Base-by-base conservation (phyloP, 2,113 vertebrate genomes). In the Jacana jacana region DNA sequence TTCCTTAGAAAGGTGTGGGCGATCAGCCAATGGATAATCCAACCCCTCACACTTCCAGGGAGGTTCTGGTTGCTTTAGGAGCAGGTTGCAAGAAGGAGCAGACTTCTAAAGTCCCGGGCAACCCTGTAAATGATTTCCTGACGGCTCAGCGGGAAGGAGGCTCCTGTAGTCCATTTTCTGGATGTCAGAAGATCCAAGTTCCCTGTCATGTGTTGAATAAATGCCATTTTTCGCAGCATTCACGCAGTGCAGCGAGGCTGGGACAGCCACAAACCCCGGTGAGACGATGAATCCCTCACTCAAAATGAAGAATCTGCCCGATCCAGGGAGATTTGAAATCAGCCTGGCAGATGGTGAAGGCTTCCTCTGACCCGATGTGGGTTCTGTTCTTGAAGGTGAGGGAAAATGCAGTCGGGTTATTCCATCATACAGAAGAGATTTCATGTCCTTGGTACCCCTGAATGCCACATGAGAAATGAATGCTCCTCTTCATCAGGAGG, bases 191-290 rank as follows among this genome's bases (percentile, higher is more conserved):
- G 17, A 30, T 44, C 76, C 31, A 8, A 40, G 55, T 52, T 48
- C 64, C 25, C 2, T 9, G 17, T 13, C 17, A 0, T 0, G 9
- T 28, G 19, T 23, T 4, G 0, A 54, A n/a, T 2, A 44, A 86
- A 81, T 13, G 7, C 61, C 11, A 1, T n/a, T 58, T 22, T 58
- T 22, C 8, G 7, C 64, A 40, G 64, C 13, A 23, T 33, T n/a
- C 24, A 8, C 8, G 1, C 23, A 7, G 63, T 13, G 2, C 18
- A 17, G 33, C 42, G 33, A 65, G 33, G 71, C 46, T 20, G 49
- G 40, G 52, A 55, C 0, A 2, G 24, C 2, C 35, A 7, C 39
- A 37, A 10, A 48, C 48, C 1, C 2, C 65, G 14, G 9, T 3
- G 75, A 24, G 66, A 1, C 5, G 44, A 22, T 3, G 30, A 78